Evolutionary conservation across 1,140 invertebrate species (phyloP), one percentile per base, ranked within the genome.

Genomic region (Steinernema feltiae): DNA sequence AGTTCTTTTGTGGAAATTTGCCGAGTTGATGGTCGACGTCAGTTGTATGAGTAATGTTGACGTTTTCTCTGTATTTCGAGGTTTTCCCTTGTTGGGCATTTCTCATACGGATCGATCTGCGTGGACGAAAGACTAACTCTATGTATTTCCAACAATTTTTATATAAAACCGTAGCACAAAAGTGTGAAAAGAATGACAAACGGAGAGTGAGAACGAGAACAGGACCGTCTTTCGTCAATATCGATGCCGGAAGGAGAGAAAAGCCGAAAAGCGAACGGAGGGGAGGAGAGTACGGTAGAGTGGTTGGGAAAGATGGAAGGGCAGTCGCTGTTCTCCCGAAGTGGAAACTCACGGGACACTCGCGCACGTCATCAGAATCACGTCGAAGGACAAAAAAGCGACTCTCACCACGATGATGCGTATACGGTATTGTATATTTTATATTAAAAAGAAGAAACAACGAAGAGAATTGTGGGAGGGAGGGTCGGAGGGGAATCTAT

Each of bases 271-370:
- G 27, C 69, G 35, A 74, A 41, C 27, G 32, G 46, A 21, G 24
- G 72, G 72, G 31, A n/a, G 30, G 72, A 75, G 30, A 75, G 35
- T 76, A 73, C 71, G 75, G 73, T 73, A 35, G 71, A 70, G n/a
- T 18, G 74, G 48, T 1, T 71, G 18, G 35, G 53, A 63, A 63
- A 63, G 53, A 63, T 63, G 24, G 35, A 41, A 41, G 53, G 15
- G 15, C 53, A 63, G 53, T 63, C 53, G 53, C 53, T 63, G 53
- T 63, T 63, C 53, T 63, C 53, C 24, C 7, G 53, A 63, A 27
- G 7, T 63, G 7, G 35, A 63, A 63, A 7, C 7, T 27, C 7
- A 21, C 24, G 24, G 53, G 24, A 63, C 53, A 63, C 53, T 63
- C 53, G 53, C 53, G 53, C 12, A n/a, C 53, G 53, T 63, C 53